These are phyloP conservation scores for Argynnis bischoffii DNA, from an alignment of 2,888 invertebrate species.

Conservation along the genomic window DNA sequence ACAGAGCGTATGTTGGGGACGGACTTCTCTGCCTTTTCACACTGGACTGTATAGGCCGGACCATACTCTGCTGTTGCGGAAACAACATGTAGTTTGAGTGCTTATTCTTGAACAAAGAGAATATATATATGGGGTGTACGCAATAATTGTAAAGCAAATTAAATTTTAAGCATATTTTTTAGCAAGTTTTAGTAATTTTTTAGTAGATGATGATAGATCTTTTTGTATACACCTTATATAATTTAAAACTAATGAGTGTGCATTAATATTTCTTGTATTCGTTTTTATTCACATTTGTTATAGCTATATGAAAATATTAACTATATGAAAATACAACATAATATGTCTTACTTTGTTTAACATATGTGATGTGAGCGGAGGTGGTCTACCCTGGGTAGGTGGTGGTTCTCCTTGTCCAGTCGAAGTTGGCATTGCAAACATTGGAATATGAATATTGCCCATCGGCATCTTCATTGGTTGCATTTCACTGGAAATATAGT, in stretches of 20 bases:
- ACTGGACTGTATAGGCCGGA: slow-evolving; percentile 67
- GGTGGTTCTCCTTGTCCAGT: slow-evolving; percentile 69
- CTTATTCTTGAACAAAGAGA: slow-evolving; percentile 49
- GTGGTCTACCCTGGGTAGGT: slow-evolving; percentile 67
- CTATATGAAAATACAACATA: neutral
- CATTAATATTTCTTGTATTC: neutral
- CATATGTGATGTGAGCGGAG: slow-evolving; percentile 83
- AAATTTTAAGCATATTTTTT: neutral
- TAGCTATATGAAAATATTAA: too few relatives aligned
- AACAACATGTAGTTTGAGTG: slow-evolving; percentile 63
- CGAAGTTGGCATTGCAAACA: slow-evolving; percentile 84
- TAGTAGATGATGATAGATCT: too few relatives aligned
- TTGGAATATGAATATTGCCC: slow-evolving; percentile 84
- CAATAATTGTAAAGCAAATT: neutral
- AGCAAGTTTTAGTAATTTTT: too few relatives aligned
- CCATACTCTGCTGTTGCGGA: slow-evolving; percentile 65
- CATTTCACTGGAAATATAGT: slow-evolving; percentile 82
- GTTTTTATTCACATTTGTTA: too few relatives aligned
- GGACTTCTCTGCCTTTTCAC: slow-evolving; percentile 83
- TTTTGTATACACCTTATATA: too few relatives aligned
- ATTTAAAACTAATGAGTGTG: too few relatives aligned
- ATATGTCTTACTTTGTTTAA: slow-evolving; percentile 81
- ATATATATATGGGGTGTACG: neutral
- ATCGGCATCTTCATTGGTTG: slow-evolving; percentile 83
- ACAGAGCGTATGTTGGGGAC: slow-evolving; percentile 79